phyloP scores from a whole-genome alignment of 2,797 vertebrate species.

The Cossypha niveicapilla region DNA sequence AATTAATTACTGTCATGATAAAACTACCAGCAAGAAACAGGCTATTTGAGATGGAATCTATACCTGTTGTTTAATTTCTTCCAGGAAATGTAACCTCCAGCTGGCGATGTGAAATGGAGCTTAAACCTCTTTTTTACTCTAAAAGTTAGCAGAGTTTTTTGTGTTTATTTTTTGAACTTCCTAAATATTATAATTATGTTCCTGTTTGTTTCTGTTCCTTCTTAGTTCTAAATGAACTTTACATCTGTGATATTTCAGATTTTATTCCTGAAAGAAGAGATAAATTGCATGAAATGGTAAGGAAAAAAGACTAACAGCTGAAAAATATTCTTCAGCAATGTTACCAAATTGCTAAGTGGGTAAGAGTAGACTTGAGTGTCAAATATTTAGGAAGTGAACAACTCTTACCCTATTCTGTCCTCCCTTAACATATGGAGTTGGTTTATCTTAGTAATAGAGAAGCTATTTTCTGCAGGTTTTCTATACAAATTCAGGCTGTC shows the following conservation, averaged over 20 bases:
- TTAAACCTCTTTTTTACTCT: background rate
- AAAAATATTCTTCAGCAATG: background rate
- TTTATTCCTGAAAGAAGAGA: background rate
- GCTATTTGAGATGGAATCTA: background rate
- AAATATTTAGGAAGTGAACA: background rate
- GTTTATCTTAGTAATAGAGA: background rate
- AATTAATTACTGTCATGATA: background rate
- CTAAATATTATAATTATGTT: background rate
- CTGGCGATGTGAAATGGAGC: background rate
- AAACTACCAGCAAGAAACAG: background rate
- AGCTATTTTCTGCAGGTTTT: background rate
- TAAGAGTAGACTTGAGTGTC: background rate
- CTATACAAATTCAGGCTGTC: background rate
- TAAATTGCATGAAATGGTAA: background rate
- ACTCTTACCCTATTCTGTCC: background rate
- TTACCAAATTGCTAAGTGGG: background rate
- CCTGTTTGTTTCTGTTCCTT: background rate
- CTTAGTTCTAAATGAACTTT: background rate
- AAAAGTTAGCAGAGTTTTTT: background rate
- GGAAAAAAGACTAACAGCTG: background rate
- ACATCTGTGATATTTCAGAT: background rate
- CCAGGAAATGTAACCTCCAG: background rate
- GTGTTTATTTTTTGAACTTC: background rate
- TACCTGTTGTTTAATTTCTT: background rate
- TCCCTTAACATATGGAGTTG: background rate